Evolutionary conservation across 2,888 invertebrate genomes (phyloP).

Genomic region (Calliphora vomitoria): DNA sequence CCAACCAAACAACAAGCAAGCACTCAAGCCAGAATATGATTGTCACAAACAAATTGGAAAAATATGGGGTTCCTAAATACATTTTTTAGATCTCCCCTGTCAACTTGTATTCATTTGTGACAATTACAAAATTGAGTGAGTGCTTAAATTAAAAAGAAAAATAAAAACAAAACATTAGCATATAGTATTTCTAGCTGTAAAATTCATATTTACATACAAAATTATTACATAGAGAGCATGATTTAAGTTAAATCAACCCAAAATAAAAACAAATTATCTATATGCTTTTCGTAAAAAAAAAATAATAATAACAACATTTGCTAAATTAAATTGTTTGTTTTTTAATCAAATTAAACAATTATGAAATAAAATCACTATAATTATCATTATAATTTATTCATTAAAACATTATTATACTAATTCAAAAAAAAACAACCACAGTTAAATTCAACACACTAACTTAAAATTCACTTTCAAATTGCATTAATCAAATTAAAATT

Average conservation of each 20-base stretch:
- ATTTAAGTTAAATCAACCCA: conserved; percentile 64
- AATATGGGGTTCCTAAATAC: not conserved
- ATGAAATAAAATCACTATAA: not conserved
- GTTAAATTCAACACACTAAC: not conserved
- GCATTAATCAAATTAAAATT: not conserved
- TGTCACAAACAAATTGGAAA: not conserved
- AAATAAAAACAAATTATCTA: conserved; percentile 43
- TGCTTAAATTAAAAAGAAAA: not conserved
- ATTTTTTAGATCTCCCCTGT: not conserved
- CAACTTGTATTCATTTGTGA: not conserved
- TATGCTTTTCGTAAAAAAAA: conserved; percentile 60
- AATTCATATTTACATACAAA: conserved; percentile 70
- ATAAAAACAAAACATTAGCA: conserved; percentile 50
- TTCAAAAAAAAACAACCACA: conserved; percentile 17
- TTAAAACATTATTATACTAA: not conserved
- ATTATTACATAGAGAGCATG: conserved; percentile 66
- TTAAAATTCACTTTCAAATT: not conserved
- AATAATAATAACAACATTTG: conserved; percentile 43
- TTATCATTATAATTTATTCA: conserved; percentile 54
- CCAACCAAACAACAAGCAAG: not conserved
- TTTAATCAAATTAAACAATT: not conserved
- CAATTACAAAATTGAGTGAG: conserved; percentile 37
- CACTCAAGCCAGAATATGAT: conserved; percentile 27
- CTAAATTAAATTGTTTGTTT: conserved; percentile 28
- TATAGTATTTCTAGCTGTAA: conserved; percentile 69